A percentile compares a stretch with the other conserved stretches of the same genome.
phyloP scores from a whole-genome alignment of 2,888 invertebrate species.

The Tachina grossa region DNA sequence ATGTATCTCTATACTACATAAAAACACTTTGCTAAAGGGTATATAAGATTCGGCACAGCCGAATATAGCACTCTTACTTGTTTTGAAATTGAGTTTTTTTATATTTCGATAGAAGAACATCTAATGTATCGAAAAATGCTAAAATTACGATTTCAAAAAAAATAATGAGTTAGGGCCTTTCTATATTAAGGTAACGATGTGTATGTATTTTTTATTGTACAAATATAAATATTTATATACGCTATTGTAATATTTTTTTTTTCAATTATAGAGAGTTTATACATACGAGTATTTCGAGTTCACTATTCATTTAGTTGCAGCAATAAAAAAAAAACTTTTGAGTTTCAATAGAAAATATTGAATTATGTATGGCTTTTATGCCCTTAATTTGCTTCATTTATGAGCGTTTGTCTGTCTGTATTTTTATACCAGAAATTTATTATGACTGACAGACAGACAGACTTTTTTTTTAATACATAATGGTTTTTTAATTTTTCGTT shows the following conservation, averaged over 20 bases:
- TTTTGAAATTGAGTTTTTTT: no score
- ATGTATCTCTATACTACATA: no score
- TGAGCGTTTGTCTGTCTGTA: background rate
- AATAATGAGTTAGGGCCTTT: no score
- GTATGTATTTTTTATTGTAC: background rate
- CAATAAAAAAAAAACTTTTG: background rate
- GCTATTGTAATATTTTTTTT: background rate
- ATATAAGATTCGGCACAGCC: no score
- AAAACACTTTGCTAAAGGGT: no score
- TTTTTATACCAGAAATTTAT: slow-evolving; percentile 31
- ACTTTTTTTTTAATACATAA: slow-evolving; percentile 28
- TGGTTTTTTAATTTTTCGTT: slow-evolving; percentile 36
- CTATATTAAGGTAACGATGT: no score
- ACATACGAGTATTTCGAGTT: background rate
- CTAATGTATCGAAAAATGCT: no score
- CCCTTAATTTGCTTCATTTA: slow-evolving; percentile 40
- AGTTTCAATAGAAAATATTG: background rate
- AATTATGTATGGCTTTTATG: slow-evolving; percentile 14
- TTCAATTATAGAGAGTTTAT: slow-evolving; percentile 2
- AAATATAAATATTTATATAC: slow-evolving; percentile 39
- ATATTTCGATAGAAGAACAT: no score
- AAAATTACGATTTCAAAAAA: no score
- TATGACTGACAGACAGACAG: slow-evolving; percentile 1
- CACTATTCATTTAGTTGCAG: background rate
- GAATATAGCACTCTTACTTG: no score